A percentile compares a stretch with the other conserved stretches of the same genome.
phyloP scores from a whole-genome alignment of 53 echinoderm and acorn worm genomes.

The Actinopyga echinites region DNA sequence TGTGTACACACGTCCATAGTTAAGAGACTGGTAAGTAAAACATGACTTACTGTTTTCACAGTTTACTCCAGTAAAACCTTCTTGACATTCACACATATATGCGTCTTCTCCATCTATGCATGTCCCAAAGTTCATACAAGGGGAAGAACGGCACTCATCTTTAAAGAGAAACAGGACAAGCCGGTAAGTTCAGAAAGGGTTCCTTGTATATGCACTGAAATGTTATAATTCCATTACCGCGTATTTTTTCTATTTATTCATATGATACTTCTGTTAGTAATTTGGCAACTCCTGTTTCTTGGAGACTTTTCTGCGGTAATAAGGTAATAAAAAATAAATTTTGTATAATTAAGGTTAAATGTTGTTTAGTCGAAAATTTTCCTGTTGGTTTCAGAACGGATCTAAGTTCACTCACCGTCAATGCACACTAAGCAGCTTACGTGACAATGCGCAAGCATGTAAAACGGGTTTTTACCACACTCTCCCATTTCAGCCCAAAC shows the following conservation, averaged over 20 bases:
- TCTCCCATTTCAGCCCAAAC: conserved; percentile 76
- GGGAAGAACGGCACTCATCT: conserved; percentile 58
- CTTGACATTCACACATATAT: conserved; percentile 11
- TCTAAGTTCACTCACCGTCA: conserved; percentile 64
- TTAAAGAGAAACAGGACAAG: neutral
- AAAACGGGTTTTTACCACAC: conserved; percentile 83
- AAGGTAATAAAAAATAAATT: neutral
- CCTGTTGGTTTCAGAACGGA: no score
- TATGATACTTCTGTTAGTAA: no score
- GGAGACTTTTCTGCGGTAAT: neutral
- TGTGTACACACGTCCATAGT: no score
- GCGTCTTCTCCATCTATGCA: conserved; percentile 6
- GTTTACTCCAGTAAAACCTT: conserved; percentile 6
- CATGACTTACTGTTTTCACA: conserved; percentile 47
- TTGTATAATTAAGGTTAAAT: no score
- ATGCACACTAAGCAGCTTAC: conserved; percentile 81
- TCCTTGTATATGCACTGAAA: no score
- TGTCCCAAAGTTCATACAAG: conserved; percentile 63
- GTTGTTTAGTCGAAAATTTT: no score
- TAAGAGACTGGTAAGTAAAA: no score
- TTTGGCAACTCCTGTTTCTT: neutral
- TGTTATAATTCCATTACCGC: no score
- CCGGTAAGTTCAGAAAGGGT: neutral
- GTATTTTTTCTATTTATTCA: no score
- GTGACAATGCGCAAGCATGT: conserved; percentile 88